Base-by-base conservation (phyloP, 2,888 invertebrate species). In the Lycia hirtaria region DNA sequence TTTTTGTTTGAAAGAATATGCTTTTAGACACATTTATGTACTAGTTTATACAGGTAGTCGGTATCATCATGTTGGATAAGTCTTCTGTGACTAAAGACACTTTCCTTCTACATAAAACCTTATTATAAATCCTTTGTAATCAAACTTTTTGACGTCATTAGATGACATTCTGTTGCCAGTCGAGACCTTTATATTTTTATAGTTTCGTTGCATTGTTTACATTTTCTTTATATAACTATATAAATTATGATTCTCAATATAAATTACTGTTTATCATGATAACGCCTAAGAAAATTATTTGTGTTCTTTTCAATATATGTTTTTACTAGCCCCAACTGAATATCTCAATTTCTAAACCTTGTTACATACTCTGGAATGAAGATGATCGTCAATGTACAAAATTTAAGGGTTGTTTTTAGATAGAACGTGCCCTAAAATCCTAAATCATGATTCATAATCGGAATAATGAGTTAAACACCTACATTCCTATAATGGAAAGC, bases 381-480 rank as follows among this genome's bases (percentile, higher is more conserved):
- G 12, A 40, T 38, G 20, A 38, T 10, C 10, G 35, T 17, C 17
- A 30, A 22, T 12, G 3, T n/a, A 22, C 7, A 22, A 40, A 22
- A 14, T 14, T 3, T 40, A 9, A 40, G 38, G 22, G 22, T 26
- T 10, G 5, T 30, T 20, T 30, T 12, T 20, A 20, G 12, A 20
- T 14, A 28, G 17, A 7, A n/a, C 0, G 17, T 28, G 0, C 7
- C 22, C 4, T 30, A 10, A 17, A 19, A 20, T 17, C 24, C 14
- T 28, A n/a, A 9, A 50, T 10, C 22, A 57, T 57, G 56, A 28
- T 43, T 35, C 47, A n/a, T 14, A 44, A 37, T 35, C 20, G 30
- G 22, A 19, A n/a, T n/a, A 26, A 41, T 5, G 22, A 17, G 4
- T 47, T 41, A 7, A 41, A 48, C 1, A 37, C 33, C 6, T 32